Base-by-base conservation (phyloP, 2,888 invertebrate genomes). In the Halictus ligatus region DNA sequence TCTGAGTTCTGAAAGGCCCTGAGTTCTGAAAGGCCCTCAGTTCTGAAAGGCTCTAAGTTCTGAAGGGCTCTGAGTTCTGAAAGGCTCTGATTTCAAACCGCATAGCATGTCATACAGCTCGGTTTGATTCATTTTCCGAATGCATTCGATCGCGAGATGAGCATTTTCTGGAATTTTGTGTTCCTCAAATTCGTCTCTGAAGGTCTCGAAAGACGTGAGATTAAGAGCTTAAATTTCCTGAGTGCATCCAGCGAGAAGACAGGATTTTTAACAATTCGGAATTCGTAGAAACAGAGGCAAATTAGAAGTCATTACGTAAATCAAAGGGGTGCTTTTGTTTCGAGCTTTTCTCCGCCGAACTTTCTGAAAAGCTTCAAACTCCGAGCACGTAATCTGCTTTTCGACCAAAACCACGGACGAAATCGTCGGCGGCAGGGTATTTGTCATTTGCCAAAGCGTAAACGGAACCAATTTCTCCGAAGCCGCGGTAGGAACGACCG, bases 401-500 rank as follows among this genome's bases (percentile, higher is more conserved):
- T 5, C 1, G 48, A 35, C 4, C 2, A 18, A 5, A 74, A 48
- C 58, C 43, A n/a, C 50, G 18, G 25, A 58, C 13, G 54, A 46
- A 76, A 29, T 43, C 15, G n/a, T 48, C 13, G 6, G 6, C 6
- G 12, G 15, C 7, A 8, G 4, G 1, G 18, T n/a, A n/a, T 43
- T 21, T 48, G 46, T 18, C n/a, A 29, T 74, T 71, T 84, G 58
- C 3, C 6, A 29, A 35, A 54, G 21, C n/a, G 78, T 75, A 69
- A 84, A 75, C 69, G 84, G 78, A 78, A 75, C 75, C n/a, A 69
- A 84, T 84, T 83, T 76, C 83, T 58, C 69, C 43, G 84, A 84
- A 84, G 69, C 60, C 40, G 76, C 50, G 69, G 84, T 71, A 78
- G 84, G 78, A 84, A 84, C 74, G 84, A 72, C 84, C 84, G 84